phyloP scores from a whole-genome alignment of 1,140 invertebrate species.

The Triops longicaudatus region DNA sequence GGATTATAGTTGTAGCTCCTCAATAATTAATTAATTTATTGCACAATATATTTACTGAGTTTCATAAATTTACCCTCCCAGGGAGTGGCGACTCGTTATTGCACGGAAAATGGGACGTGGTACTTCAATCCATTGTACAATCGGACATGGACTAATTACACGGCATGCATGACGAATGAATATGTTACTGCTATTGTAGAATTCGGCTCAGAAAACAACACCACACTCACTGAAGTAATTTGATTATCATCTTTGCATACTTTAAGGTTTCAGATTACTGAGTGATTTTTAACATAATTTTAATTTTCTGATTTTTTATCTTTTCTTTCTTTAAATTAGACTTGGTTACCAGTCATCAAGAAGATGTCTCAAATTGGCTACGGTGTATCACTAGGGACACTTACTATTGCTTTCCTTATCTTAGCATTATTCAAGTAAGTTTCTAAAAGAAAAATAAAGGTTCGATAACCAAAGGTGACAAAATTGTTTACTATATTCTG shows the following conservation, averaged over 20 bases:
- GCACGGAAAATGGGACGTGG: constrained; percentile 36
- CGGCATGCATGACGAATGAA: constrained; percentile 28
- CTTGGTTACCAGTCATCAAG: constrained; percentile 52
- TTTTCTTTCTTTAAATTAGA: constrained; percentile 38
- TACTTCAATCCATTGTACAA: constrained; percentile 33
- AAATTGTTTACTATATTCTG: background rate
- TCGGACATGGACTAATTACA: constrained; percentile 37
- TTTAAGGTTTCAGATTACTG: background rate
- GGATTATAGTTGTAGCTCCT: background rate
- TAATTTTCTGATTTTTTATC: background rate
- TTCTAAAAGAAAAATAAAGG: background rate
- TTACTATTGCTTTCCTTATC: constrained; percentile 56
- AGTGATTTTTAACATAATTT: background rate
- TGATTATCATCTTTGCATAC: background rate
- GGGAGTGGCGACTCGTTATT: constrained; percentile 35
- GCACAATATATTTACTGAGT: background rate
- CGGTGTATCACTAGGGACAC: constrained; percentile 53
- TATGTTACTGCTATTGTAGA: constrained; percentile 9
- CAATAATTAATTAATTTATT: too few species aligned
- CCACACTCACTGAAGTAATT: constrained; percentile 27
- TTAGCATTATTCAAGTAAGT: constrained; percentile 60
- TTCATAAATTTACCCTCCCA: background rate
- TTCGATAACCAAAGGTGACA: background rate
- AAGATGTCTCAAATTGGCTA: constrained; percentile 60
- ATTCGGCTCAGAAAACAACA: constrained; percentile 23